phyloP scores from a whole-genome alignment of 2,113 vertebrate species.

The Rissa tridactyla region DNA sequence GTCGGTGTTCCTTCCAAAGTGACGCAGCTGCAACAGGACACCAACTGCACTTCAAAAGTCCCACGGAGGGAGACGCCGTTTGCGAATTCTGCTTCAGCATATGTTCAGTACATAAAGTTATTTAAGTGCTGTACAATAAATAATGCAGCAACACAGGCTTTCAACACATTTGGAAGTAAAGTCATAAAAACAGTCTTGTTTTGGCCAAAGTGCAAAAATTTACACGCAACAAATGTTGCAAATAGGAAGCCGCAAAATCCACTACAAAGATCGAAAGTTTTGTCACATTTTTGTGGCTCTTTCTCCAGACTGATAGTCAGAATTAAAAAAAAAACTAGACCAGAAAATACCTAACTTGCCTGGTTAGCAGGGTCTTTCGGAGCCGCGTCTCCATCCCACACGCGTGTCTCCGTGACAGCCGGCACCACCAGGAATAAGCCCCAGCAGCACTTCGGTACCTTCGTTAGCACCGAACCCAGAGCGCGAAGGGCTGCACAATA shows the following conservation, averaged over 20 bases:
- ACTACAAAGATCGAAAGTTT: not conserved
- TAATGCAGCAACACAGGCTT: not conserved
- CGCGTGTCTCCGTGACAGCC: not conserved
- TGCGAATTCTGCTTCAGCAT: not conserved
- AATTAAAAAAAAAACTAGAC: not conserved
- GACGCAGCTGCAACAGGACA: accelerated
- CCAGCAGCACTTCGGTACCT: not conserved
- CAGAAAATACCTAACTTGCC: not conserved
- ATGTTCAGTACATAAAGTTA: not conserved
- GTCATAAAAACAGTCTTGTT: not conserved
- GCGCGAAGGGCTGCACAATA: not conserved
- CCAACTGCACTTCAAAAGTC: not conserved
- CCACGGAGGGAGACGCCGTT: not conserved
- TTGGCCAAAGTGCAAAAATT: conserved; percentile 16
- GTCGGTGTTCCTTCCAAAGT: not conserved
- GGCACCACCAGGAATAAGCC: not conserved
- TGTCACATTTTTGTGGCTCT: not conserved
- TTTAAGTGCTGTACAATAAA: not conserved
- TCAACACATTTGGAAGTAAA: conserved; percentile 34
- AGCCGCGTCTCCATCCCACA: not conserved
- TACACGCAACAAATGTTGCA: not conserved
- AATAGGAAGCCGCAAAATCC: not conserved
- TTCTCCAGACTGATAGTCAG: not conserved
- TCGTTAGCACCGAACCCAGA: not conserved
- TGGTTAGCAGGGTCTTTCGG: not conserved